Conservation (phyloP, 2,888 invertebrate species). For the Lamproptera curius region DNA sequence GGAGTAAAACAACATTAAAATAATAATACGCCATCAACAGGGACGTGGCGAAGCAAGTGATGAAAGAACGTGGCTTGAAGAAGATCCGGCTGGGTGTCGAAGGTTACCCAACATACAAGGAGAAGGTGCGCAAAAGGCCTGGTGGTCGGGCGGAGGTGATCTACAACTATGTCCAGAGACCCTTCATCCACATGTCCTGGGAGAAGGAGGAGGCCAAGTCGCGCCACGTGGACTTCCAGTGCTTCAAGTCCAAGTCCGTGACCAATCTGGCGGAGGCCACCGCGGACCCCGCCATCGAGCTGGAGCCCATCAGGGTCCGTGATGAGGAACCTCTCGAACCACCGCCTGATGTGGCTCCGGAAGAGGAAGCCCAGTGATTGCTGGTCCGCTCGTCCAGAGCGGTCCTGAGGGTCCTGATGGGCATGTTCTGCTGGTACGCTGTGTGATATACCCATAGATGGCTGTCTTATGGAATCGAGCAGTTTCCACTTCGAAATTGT, state of each 20-base stretch:
- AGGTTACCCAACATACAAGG: slow-evolving; percentile 99
- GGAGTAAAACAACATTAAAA: no score
- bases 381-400: slow-evolving; percentile 35
- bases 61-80: slow-evolving; percentile 98
- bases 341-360: slow-evolving; percentile 32
- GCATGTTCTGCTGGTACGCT: slow-evolving; percentile 39
- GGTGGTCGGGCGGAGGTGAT: slow-evolving; percentile 97
- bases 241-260: slow-evolving; percentile 98
- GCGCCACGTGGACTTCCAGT: slow-evolving; percentile 99
- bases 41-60: slow-evolving; percentile 99
- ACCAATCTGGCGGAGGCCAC: slow-evolving; percentile 97
- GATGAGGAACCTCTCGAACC: slow-evolving; percentile 39
- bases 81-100: slow-evolving; percentile 99
- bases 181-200: slow-evolving; percentile 99
- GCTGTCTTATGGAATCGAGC: no score
- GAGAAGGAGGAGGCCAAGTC: slow-evolving; percentile 99
- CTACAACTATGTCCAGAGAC: slow-evolving; percentile 99
- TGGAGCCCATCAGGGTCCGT: slow-evolving; percentile 70
- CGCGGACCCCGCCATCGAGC: slow-evolving; percentile 88
- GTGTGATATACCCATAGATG: slow-evolving; percentile 2
- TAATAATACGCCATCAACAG: slow-evolving; percentile 58
- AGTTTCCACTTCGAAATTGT: no score
- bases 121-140: slow-evolving; percentile 96
- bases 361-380: slow-evolving; percentile 41
- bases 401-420: slow-evolving; percentile 33